Base-by-base conservation (phyloP, 2,113 vertebrate species). In the Zosterops borbonicus region DNA sequence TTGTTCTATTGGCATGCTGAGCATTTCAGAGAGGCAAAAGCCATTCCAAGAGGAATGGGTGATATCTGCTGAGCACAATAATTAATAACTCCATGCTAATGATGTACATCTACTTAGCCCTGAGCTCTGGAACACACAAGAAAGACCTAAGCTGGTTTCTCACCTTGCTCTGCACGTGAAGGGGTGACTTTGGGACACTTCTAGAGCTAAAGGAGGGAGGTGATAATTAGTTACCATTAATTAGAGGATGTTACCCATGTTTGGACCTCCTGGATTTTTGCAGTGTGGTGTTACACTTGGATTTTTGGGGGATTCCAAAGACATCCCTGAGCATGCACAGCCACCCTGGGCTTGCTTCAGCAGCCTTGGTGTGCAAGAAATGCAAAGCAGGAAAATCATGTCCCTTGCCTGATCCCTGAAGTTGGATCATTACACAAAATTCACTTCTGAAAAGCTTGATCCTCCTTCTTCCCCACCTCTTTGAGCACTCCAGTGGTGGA, bases 21-120 rank as follows among this genome's bases (percentile, higher is more conserved):
- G 80, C 44, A 68, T 83, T 74, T 90, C n/a, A 86, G 46, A 83
- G 77, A 92, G 64, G 76, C 37, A 90, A 89, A 68, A 89, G 44
- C 41, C 33, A 16, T 88, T 90, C 78, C 56, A n/a, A 71, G 83
- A 92, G 89, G 91, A 87, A 85, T n/a, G 59, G 85, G 31, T 92
- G 83, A 71, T 64, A 28, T 67, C 85, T 84, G 31, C 59, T 50
- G 47, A 79, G 71, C 79, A 83, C 50, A 59, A 42, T 90, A 86
- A 93, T 92, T 49, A 94, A 80, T 74, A 95, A 85, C 50, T 93
- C 74, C 12, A 77, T 86, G 92, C 33, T 77, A 67, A 92, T 90
- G 39, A 62, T 68, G 60, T 65, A 8, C 52, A 84, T 83, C 81
- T 63, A 37, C 15, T 93, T 29, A 83, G 60, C 64, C 67, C 33